Base-by-base conservation (phyloP, 2,797 vertebrate species). In the Chelmon rostratus region DNA sequence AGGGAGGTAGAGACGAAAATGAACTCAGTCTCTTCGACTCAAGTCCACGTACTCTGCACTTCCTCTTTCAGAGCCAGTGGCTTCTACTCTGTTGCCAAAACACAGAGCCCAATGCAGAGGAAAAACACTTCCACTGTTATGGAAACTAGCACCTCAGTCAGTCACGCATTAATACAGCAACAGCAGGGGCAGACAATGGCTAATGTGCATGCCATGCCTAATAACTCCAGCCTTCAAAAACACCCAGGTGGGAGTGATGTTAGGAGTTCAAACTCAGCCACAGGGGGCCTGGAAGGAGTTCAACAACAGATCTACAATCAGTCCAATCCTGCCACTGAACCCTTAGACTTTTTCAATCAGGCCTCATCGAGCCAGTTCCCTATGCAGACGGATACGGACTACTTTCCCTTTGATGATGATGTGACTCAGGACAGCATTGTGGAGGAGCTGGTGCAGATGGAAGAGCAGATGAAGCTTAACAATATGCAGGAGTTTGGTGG, bases 341-440 rank as follows among this genome's bases (percentile, higher is more conserved):
- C 91, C 7, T 37, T 93, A 42, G 74, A 91, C 38, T 95, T 95
- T 64, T 90, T 96, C 78, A 90, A 93, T 84, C 97, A 95, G 91
- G 90, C 93, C 73, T 93, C 96, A 86, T 88, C 96, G 23, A 90
- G 93, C 86, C 97, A 96, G 81, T 94, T 97, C 87, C 87, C 95
- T 49, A 91, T 96, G 81, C 97, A 96, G 85, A 91, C 96, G 0
- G 96, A 97, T 70, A 91, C 97, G 63, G 97, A 96, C 89, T 99
- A 96, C 93, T 99, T 98, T 70, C 93, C 96, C 8, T 98, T 99
- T 83, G 95, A 99, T 56, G 98, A 99, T 0, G 98, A 99, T 62
- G 97, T 99, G 69, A 99, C 98, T 57, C 98, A 99, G 89, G 98
- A 99, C 87, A 99, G 98, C 93, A 99, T 99, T 54, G 98, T 99